These are phyloP conservation scores for Eriosoma lanigerum DNA, from an alignment of 1,140 invertebrate species.

Conservation along the genomic window DNA sequence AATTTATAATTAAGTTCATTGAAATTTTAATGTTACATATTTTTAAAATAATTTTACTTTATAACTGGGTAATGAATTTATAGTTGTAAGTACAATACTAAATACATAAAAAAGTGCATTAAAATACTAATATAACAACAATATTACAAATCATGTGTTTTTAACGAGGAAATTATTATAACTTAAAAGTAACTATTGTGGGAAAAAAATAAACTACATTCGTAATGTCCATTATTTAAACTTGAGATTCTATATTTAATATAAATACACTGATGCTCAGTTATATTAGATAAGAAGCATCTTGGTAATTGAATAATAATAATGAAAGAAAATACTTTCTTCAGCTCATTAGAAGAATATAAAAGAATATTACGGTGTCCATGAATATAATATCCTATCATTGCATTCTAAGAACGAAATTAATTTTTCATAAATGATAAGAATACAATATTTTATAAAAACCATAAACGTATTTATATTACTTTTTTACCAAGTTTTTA, in stretches of 20 bases:
- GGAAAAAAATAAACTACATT: background rate
- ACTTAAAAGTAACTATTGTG: background rate
- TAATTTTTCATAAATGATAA: background rate
- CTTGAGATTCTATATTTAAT: background rate
- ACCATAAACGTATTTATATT: no score
- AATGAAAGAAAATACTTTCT: conserved; percentile 19
- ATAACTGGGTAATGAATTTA: no score
- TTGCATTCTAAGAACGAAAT: conserved; percentile 1
- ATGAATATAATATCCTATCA: background rate
- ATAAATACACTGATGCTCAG: background rate
- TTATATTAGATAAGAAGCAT: background rate
- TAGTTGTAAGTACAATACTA: no score
- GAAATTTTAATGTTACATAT: no score
- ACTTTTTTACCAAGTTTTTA: no score
- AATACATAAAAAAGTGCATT: no score
- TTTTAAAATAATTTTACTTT: no score
- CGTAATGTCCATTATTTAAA: background rate
- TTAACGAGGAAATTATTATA: background rate
- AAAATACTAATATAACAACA: no score
- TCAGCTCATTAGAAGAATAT: background rate
- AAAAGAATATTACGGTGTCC: background rate
- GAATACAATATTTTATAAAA: no score
- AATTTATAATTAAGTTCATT: no score
- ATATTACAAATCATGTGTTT: no score
- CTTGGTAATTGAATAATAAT: conserved; percentile 16